A percentile compares a stretch with the other conserved stretches of the same genome.
Conservation (phyloP, 2,797 vertebrate genomes). For the Nannoperca obscura region DNA sequence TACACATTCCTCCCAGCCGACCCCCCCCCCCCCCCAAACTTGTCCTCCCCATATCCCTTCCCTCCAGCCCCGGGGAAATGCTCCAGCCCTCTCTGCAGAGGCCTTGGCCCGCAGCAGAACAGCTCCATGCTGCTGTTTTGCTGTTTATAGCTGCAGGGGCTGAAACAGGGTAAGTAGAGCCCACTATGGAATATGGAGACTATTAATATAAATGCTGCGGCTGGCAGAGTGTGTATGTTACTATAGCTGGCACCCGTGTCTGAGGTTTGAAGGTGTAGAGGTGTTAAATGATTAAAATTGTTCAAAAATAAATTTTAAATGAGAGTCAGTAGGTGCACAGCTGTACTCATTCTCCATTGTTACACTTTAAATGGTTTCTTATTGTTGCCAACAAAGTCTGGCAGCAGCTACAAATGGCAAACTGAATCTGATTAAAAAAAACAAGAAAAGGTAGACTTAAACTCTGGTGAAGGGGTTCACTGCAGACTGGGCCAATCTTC, state of each 20-base stretch:
- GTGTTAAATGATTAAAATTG: constrained; percentile 67
- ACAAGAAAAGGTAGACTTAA: constrained; percentile 11
- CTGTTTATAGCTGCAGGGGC: constrained; percentile 58
- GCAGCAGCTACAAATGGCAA: constrained; percentile 9
- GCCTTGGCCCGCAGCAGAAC: constrained; percentile 17
- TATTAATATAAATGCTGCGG: constrained; percentile 57
- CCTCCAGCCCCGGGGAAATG: constrained; percentile 2
- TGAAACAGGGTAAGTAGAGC: constrained; percentile 48
- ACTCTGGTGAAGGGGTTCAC: constrained; percentile 4
- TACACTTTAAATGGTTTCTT: constrained; percentile 25
- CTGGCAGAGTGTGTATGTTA: constrained; percentile 30
- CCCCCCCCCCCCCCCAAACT: background rate
- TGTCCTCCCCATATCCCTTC: constrained; percentile 27
- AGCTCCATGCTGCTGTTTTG: constrained; percentile 51
- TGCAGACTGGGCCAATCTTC: constrained; percentile 8
- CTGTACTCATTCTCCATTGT: constrained; percentile 43
- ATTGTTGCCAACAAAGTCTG: constrained; percentile 22
- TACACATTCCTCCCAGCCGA: constrained; percentile 11
- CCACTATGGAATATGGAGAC: constrained; percentile 62
- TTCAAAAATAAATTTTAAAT: constrained; percentile 63
- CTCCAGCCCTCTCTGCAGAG: constrained; percentile 12
- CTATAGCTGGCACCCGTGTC: constrained; percentile 37
- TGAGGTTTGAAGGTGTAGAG: constrained; percentile 54
- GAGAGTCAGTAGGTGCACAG: constrained; percentile 41
- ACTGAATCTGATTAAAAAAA: constrained; percentile 26